These are phyloP conservation scores for Dasyurus viverrinus DNA, from an alignment of 2,113 vertebrate species.

Conservation along the genomic window DNA sequence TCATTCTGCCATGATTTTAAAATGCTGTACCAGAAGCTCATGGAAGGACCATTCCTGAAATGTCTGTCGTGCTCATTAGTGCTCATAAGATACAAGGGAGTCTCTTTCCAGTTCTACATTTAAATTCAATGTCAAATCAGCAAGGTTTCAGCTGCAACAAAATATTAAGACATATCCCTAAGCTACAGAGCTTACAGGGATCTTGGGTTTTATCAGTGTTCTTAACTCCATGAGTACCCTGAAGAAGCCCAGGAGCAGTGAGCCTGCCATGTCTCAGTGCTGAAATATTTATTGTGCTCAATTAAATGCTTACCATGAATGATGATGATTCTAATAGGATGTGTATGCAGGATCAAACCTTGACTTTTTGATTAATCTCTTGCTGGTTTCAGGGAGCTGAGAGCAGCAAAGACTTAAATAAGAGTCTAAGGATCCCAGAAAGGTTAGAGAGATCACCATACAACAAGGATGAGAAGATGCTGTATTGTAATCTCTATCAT, in stretches of 20 bases:
- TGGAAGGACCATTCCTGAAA: background rate
- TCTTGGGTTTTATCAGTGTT: background rate
- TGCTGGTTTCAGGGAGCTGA: background rate
- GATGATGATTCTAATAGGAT: constrained; percentile 42
- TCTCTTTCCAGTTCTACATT: constrained; percentile 23
- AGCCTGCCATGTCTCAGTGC: constrained; percentile 20
- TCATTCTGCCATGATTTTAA: background rate
- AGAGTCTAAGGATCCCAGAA: background rate
- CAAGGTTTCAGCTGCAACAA: background rate
- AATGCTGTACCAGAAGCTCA: background rate
- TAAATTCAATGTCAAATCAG: constrained; percentile 9
- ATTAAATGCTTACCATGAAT: constrained; percentile 58
- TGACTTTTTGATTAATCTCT: constrained; percentile 47
- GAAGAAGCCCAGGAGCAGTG: background rate
- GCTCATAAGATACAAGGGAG: background rate
- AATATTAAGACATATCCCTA: background rate
- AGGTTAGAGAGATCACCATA: too few relatives aligned
- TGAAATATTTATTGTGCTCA: constrained; percentile 51
- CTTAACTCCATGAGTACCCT: background rate
- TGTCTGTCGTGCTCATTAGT: background rate
- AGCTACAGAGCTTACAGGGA: background rate
- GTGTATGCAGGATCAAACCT: background rate
- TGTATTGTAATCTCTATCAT: background rate
- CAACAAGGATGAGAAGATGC: background rate
- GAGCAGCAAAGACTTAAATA: background rate